Evolutionary conservation across 1,140 invertebrate genomes (phyloP).

Genomic region (Vollenhovia emeryi): DNA sequence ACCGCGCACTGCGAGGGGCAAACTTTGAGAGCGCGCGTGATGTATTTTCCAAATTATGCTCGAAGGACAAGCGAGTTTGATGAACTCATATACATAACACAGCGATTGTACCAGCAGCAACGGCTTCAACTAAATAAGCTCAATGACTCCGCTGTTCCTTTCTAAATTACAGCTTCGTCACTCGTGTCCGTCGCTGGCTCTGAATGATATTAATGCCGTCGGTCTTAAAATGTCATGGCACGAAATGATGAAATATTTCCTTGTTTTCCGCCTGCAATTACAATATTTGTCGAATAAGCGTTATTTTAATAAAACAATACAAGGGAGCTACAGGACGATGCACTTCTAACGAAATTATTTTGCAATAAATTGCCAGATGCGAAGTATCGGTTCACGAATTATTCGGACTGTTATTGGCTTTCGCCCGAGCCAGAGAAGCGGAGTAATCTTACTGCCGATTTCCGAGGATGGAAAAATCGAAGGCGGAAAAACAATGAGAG

Average conservation of each 20-base stretch:
- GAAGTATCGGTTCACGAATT: background rate
- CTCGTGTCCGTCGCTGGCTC: background rate
- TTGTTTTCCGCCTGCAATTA: no score
- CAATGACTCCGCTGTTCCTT: background rate
- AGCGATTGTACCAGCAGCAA: background rate
- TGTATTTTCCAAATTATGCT: constrained; percentile 4
- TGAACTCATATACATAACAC: background rate
- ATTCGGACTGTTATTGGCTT: constrained; percentile 25
- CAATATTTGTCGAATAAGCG: background rate
- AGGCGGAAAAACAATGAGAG: constrained; percentile 4
- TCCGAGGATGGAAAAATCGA: constrained; percentile 1
- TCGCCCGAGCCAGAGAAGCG: background rate
- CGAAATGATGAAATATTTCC: background rate
- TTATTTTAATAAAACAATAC: background rate
- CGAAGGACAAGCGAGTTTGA: background rate
- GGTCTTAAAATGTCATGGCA: background rate
- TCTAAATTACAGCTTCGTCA: background rate
- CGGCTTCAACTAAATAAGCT: background rate
- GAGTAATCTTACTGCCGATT: background rate
- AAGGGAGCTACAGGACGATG: background rate
- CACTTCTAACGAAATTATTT: background rate
- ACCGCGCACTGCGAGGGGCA: background rate
- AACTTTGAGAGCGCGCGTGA: background rate
- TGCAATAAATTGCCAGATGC: background rate
- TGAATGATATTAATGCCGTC: background rate